A percentile compares a stretch with the other conserved stretches of the same genome.
phyloP scores from a whole-genome alignment of 2,888 invertebrate genomes.

The Bellardia bayeri region DNA sequence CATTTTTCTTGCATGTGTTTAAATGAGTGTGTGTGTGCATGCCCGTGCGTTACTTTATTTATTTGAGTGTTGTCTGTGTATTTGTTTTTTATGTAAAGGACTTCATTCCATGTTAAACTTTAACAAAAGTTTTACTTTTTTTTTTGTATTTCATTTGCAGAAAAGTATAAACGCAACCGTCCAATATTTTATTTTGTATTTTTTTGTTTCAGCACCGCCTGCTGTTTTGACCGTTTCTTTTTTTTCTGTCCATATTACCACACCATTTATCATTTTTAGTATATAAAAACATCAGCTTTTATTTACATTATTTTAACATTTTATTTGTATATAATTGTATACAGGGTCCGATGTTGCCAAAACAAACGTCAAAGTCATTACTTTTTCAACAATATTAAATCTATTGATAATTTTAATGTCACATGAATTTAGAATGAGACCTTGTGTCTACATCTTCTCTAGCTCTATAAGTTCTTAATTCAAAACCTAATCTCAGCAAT shows the following conservation, averaged over 20 bases:
- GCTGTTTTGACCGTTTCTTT: constrained; percentile 76
- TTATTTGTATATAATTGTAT: constrained; percentile 65
- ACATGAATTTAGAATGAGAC: no score
- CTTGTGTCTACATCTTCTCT: no score
- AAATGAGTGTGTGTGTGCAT: neutral
- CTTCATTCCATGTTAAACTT: constrained; percentile 43
- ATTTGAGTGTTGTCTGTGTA: constrained; percentile 15
- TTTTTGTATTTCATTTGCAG: constrained; percentile 66
- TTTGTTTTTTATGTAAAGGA: constrained; percentile 35
- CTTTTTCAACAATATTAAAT: no score
- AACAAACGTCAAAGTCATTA: neutral
- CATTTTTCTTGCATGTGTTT: constrained; percentile 42
- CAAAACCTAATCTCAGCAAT: no score
- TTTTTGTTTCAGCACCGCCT: constrained; percentile 76
- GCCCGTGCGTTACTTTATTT: neutral
- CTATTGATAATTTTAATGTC: no score
- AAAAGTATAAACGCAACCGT: constrained; percentile 39
- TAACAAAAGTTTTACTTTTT: constrained; percentile 69
- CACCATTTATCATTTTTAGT: constrained; percentile 82
- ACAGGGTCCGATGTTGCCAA: constrained; percentile 50
- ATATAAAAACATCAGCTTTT: constrained; percentile 72
- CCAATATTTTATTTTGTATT: constrained; percentile 52
- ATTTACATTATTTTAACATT: constrained; percentile 68
- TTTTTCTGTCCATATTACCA: constrained; percentile 80
- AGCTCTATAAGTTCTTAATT: no score